Conservation (phyloP, 2,797 vertebrate genomes). For the Mallotus villosus region DNA sequence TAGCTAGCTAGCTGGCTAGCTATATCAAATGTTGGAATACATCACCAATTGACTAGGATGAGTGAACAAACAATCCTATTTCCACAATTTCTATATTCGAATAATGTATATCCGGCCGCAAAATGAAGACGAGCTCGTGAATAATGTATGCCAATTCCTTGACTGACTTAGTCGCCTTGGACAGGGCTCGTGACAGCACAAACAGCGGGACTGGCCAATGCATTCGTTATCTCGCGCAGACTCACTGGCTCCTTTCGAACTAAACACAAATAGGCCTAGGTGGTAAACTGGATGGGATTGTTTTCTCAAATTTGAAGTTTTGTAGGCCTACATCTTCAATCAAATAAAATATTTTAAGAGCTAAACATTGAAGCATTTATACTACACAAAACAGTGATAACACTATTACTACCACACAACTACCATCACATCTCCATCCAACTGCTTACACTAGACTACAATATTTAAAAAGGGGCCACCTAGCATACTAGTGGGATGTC, state of each 20-base stretch:
- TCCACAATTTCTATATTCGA: background rate
- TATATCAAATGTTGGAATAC: conserved; percentile 62
- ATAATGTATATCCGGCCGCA: background rate
- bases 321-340: no score
- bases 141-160: conserved; percentile 47
- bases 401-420: no score
- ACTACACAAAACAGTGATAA: no score
- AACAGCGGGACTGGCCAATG: conserved; percentile 55
- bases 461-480: no score
- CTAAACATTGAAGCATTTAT: no score
- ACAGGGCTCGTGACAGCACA: conserved; percentile 77
- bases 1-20: conserved; percentile 73
- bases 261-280: no score
- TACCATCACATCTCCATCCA: no score
- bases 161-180: conserved; percentile 39
- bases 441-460: no score
- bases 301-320: no score
- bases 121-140: conserved; percentile 29
- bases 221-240: background rate
- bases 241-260: background rate
- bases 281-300: no score
- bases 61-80: conserved; percentile 10
- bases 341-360: no score
- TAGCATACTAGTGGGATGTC: no score
- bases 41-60: conserved; percentile 56